Evolutionary conservation across 1,140 invertebrate genomes (phyloP), one percentile per base, ranked within the genome.

Genomic region (Bombus polaris): DNA sequence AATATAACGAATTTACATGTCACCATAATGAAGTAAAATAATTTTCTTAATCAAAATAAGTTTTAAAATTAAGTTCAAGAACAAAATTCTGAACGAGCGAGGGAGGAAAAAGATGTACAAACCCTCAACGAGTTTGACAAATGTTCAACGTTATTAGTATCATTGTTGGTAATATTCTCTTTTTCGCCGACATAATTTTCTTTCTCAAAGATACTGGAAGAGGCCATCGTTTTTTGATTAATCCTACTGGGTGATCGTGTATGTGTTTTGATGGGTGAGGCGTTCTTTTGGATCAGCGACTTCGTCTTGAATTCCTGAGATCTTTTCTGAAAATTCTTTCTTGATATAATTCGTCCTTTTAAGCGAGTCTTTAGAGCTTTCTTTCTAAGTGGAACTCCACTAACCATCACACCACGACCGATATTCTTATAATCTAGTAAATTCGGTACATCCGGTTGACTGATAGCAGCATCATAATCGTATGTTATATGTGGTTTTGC

Each of bases 391-490:
- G 57, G 32, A 65, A n/a, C 53, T 5, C 81, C 88, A 75, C 82
- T 83, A 77, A 83, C 77, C 68, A 37, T 81, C 70, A 18, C 2
- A 5, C 25, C 15, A 9, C 70, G 84, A 35, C 79, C 84, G 10
- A 44, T 44, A 25, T 72, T 75, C 35, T 37, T 77, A 2, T 10
- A n/a, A 18, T 86, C 53, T 12, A 84, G 39, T 10, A 89, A 86
- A 76, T 72, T 74, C 9, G 85, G 76, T 25, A 91, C 77, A 42
- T 91, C 89, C 5, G 91, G 88, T 13, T 91, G 91, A 13, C 81
- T 87, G 28, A 90, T 71, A 22, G 84, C 85, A 2, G 85, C 88
- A 15, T 92, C 85, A n/a, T 91, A 90, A 53, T 92, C 85, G n/a
- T 90, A 86, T 0, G 79, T 83, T 35, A 83, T 79, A 0, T 15